These are phyloP conservation scores for Epizoanthus scotinus DNA, from an alignment of 92 coral and sea anemone genomes.

Conservation along the genomic window DNA sequence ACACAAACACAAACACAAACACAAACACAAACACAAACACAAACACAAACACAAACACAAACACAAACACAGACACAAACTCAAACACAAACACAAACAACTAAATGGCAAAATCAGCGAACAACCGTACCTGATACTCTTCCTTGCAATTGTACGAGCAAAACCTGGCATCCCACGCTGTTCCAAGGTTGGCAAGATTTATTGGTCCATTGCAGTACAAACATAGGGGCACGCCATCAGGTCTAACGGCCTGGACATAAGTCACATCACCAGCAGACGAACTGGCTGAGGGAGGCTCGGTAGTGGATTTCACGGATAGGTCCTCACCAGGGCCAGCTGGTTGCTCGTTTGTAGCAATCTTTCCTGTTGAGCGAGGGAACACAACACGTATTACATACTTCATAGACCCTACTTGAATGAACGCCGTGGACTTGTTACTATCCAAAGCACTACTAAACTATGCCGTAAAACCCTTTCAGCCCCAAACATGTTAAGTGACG, in stretches of 20 bases:
- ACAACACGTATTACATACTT: neutral
- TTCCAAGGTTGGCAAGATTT: slow-evolving; percentile 59
- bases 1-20: no score
- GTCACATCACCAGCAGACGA: slow-evolving; percentile 30
- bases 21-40: no score
- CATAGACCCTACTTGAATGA: neutral
- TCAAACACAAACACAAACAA: no score
- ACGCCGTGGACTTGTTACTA: no score
- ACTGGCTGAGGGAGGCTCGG: slow-evolving; percentile 16
- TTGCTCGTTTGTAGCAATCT: neutral
- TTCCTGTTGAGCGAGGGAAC: neutral
- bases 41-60: no score
- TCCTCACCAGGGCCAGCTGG: neutral
- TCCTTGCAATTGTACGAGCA: slow-evolving; percentile 94
- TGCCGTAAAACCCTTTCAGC: no score
- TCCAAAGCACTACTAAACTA: no score
- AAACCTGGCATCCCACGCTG: slow-evolving; percentile 89
- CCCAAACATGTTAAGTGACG: no score
- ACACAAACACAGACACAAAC: no score
- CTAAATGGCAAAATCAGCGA: neutral
- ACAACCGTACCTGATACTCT: slow-evolving; percentile 74
- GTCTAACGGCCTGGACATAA: slow-evolving; percentile 74
- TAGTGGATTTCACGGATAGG: neutral
- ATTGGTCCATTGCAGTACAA: slow-evolving; percentile 80
- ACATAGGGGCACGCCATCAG: slow-evolving; percentile 84